Conservation (phyloP, 2,888 invertebrate species). For the Selenia dentaria region DNA sequence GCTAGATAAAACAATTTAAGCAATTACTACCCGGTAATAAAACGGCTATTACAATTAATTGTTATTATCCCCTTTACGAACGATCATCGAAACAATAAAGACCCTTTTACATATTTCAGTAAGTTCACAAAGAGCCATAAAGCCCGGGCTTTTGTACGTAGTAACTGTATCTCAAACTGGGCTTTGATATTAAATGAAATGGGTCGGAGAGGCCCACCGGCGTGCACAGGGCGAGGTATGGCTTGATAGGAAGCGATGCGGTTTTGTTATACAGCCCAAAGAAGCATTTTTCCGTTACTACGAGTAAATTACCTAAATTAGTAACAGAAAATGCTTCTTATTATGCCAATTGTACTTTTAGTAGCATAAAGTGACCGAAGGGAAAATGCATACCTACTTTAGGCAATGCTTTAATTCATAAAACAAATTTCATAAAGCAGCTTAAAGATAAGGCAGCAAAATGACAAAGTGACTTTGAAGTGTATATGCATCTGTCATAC, state of each 20-base stretch:
- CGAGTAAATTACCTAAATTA: too few species aligned
- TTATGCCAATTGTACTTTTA: too few species aligned
- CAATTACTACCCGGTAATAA: conserved; percentile 6
- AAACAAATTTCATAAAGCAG: too few species aligned
- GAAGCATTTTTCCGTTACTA: too few species aligned
- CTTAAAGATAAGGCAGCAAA: too few species aligned
- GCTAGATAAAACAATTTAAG: not conserved
- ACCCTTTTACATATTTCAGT: conserved; percentile 15
- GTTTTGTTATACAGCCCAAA: too few species aligned
- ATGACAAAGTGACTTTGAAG: too few species aligned
- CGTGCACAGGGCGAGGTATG: not conserved
- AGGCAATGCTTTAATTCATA: too few species aligned
- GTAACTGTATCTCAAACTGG: not conserved
- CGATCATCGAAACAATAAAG: conserved; percentile 16
- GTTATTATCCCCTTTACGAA: conserved; percentile 3
- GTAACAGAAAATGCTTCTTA: too few species aligned
- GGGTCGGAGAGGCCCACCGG: conserved; percentile 4
- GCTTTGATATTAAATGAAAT: not conserved
- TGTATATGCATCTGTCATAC: too few species aligned
- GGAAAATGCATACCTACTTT: too few species aligned
- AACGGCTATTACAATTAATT: conserved; percentile 10
- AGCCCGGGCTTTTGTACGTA: not conserved
- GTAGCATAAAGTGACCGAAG: too few species aligned
- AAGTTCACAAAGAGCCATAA: conserved; percentile 3
- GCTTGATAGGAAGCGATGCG: not conserved